phyloP scores from a whole-genome alignment of 2,797 vertebrate genomes.

The Gymnothorax reevesii region DNA sequence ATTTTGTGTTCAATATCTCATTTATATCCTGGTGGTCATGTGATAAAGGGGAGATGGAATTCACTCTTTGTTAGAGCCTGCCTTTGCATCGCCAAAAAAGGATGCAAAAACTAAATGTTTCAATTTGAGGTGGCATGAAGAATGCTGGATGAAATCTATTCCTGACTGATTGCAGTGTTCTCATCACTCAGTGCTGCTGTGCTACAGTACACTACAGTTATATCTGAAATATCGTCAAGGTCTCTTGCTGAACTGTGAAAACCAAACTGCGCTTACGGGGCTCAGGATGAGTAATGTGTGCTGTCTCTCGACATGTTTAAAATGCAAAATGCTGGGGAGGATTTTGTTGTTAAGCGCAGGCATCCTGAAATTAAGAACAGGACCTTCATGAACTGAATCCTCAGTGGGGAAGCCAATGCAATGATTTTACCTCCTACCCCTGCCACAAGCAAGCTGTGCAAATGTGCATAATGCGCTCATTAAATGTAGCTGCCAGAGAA shows the following conservation, averaged over 20 bases:
- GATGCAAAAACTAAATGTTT: neutral
- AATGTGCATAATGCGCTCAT: slow-evolving; percentile 18
- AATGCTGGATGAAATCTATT: neutral
- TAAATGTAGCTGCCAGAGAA: slow-evolving; percentile 5
- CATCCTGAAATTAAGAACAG: slow-evolving; percentile 15
- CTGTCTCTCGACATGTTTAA: neutral
- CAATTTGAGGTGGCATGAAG: neutral
- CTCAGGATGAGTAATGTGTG: slow-evolving; percentile 21
- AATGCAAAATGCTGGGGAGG: neutral
- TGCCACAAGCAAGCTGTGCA: slow-evolving; percentile 22
- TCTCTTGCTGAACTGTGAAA: slow-evolving; percentile 1
- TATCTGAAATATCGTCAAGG: slow-evolving; percentile 31
- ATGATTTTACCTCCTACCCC: neutral
- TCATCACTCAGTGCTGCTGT: slow-evolving; percentile 15
- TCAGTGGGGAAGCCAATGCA: slow-evolving; percentile 6
- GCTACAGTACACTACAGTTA: slow-evolving; percentile 1
- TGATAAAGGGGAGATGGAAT: neutral
- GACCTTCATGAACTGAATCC: neutral
- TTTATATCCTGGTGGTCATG: too few species aligned
- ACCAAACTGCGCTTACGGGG: slow-evolving; percentile 10
- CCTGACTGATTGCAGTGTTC: slow-evolving; percentile 18
- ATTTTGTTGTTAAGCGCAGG: neutral
- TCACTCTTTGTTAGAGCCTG: neutral
- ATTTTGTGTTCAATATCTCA: too few species aligned
- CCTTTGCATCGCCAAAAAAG: neutral